Base-by-base conservation (phyloP, 2,113 vertebrate species). In the Dinomys branickii region DNA sequence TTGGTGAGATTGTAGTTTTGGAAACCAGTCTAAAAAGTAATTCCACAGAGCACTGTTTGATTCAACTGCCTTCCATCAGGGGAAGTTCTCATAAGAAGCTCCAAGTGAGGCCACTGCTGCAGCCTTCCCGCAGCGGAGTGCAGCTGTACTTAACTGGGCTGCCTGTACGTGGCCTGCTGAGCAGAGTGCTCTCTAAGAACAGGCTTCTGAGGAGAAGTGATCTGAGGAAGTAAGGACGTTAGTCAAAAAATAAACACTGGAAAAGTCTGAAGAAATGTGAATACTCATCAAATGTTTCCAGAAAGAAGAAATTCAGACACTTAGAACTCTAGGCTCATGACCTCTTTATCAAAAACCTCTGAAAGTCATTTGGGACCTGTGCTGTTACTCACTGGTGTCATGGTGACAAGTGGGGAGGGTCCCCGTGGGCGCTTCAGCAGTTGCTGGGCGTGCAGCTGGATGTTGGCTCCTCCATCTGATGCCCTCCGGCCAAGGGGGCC, bases 401-500 rank as follows among this genome's bases (percentile, higher is more conserved):
- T 99, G 96, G 99, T 98, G 90, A 99, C 99, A 3, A 99, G 99
- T 0, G 99, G 99, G 0, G 99, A 99, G 3, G 99, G 99, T 56
- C 99, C 99, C 35, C 99, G 99, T 17, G 99, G 99, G 84, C 99
- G 99, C 97, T 99, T 99, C 58, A 99, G 98, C 97, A 99, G 99
- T 96, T 99, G 99, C 97, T 99, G 99, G 1, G 99, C 99, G 20
- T 99, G 99, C 22, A 99, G 92, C 96, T 99, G 99, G 97, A 99
- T 99, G 97, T 99, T 99, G 83, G 99, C 99, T 7, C 99, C 99
- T 1, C 99, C 99, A 0, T 99, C 99, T 0, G 99, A 99, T 0
- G 99, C 99, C 69, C 99, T 97, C 28, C 99, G 99, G n/a, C 99
- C 99, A 93, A 99, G 99, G 2, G 99, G 99, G 9, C 99, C 99